Evolutionary conservation across 1,140 invertebrate species (phyloP).

Genomic region (Eurosta solidaginis): DNA sequence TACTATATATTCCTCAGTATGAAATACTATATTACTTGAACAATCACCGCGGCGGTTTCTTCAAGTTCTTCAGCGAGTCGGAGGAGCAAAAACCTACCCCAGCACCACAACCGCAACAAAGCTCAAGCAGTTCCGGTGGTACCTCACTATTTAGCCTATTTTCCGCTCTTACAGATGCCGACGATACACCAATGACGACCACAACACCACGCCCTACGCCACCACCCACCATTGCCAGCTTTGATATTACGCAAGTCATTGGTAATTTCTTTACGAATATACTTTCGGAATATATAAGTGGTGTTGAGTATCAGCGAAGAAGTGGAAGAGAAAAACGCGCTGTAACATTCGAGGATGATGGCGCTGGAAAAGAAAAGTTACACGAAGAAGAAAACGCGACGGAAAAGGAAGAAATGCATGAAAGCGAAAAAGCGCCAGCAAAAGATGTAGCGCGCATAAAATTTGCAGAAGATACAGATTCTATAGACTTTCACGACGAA

Average conservation of each 20-base stretch:
- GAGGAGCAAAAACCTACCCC: slow-evolving; percentile 43
- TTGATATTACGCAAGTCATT: slow-evolving; percentile 51
- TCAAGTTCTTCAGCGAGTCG: slow-evolving; percentile 72
- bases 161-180: slow-evolving; percentile 49
- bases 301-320: slow-evolving; percentile 49
- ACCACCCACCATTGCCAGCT: not conserved
- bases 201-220: slow-evolving; percentile 36
- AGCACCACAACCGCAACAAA: slow-evolving; percentile 33
- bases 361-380: not conserved
- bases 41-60: slow-evolving; percentile 85
- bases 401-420: too few species aligned
- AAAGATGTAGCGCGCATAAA: not conserved
- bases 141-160: slow-evolving; percentile 51
- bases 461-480: not conserved
- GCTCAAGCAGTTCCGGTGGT: slow-evolving; percentile 24
- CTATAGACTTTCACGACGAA: slow-evolving; percentile 49
- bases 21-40: slow-evolving; percentile 78
- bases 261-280: slow-evolving; percentile 54
- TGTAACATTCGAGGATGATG: slow-evolving; percentile 31
- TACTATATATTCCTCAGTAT: slow-evolving; percentile 56
- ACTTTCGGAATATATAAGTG: slow-evolving; percentile 52
- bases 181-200: slow-evolving; percentile 39
- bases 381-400: not conserved
- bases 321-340: slow-evolving; percentile 31
- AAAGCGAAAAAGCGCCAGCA: not conserved